Conservation (phyloP, 2,888 invertebrate genomes). For the Neoaliturus tenellus region DNA sequence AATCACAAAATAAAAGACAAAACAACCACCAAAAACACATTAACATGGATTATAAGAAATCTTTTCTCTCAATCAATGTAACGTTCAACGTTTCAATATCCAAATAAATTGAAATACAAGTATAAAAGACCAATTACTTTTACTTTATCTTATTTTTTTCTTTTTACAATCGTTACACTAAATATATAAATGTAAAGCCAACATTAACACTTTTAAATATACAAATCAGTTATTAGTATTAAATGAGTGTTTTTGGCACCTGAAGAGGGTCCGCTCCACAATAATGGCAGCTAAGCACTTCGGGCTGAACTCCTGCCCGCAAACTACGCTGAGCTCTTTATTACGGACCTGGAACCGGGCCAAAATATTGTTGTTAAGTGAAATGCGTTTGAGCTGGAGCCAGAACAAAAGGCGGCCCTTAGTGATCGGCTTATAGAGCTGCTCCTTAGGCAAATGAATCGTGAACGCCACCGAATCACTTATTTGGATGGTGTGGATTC, state of each 20-base stretch:
- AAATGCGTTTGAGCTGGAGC: constrained; percentile 34
- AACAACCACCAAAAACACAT: no score
- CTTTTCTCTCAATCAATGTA: no score
- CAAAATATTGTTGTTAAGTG: constrained; percentile 53
- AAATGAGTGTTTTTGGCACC: neutral
- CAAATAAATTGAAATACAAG: no score
- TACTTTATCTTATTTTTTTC: no score
- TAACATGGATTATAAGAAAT: no score
- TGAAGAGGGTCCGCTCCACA: neutral
- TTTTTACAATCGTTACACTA: no score
- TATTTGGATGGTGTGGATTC: no score
- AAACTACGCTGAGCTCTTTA: constrained; percentile 23
- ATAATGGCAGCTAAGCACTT: constrained; percentile 17
- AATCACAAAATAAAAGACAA: no score
- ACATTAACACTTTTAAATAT: neutral
- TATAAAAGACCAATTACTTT: no score
- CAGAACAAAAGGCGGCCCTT: constrained; percentile 37
- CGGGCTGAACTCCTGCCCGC: neutral
- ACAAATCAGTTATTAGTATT: neutral
- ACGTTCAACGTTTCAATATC: no score
- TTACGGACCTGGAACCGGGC: neutral
- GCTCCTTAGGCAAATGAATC: neutral
- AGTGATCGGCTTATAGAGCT: constrained; percentile 6
- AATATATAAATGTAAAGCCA: neutral
- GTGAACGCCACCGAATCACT: no score